Evolutionary conservation across 2,797 vertebrate genomes (phyloP).

Genomic region (Tapirus indicus): DNA sequence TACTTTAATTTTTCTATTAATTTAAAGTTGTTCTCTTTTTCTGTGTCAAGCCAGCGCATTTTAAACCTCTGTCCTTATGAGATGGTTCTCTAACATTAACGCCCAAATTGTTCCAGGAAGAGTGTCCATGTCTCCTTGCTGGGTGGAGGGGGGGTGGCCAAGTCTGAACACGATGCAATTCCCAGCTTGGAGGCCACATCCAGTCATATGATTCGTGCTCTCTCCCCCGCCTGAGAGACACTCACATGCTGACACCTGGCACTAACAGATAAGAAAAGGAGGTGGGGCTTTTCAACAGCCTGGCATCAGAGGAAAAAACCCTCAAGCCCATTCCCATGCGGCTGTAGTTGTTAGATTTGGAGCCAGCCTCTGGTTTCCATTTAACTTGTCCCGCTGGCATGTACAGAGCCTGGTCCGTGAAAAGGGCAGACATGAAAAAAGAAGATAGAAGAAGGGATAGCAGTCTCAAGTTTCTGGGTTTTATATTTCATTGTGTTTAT

Average conservation of each 20-base stretch:
- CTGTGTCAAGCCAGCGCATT: not conserved
- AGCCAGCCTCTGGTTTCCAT: not conserved
- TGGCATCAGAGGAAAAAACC: not conserved
- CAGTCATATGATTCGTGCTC: not conserved
- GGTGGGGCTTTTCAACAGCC: not conserved
- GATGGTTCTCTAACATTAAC: not conserved
- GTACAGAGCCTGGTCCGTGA: not conserved
- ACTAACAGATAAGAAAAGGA: not conserved
- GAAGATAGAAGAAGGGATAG: not conserved
- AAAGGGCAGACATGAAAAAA: not conserved
- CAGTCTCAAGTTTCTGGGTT: not conserved
- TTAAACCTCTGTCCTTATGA: not conserved
- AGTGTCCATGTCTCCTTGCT: not conserved
- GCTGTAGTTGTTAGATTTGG: not conserved
- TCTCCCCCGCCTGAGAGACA: not conserved
- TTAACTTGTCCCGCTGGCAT: not conserved
- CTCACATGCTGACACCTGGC: not conserved
- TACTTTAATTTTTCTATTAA: not conserved
- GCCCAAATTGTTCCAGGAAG: not conserved
- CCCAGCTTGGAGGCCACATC: not conserved
- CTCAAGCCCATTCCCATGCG: not conserved
- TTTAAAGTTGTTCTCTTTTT: not conserved
- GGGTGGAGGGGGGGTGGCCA: not conserved
- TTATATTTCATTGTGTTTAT: slow-evolving; percentile 1
- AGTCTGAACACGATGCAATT: not conserved